A percentile compares a stretch with the other conserved stretches of the same genome.
Conservation (phyloP, 2,113 vertebrate genomes). For the Electrona antarctica region DNA sequence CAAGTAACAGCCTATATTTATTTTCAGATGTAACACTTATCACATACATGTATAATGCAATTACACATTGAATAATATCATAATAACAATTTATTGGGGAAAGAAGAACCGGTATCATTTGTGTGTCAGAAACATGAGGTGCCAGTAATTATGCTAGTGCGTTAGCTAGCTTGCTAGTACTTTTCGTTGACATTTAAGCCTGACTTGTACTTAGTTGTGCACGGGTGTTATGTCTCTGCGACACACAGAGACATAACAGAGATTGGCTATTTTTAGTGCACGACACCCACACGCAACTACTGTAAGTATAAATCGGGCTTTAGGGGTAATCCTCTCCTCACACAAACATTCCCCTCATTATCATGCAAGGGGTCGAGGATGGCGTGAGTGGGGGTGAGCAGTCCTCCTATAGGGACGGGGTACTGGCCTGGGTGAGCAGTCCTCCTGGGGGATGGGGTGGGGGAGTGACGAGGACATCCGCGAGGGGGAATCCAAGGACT, state of each 20-base stretch:
- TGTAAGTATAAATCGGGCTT: constrained; percentile 16
- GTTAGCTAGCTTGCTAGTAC: constrained; percentile 40
- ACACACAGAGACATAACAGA: too few relatives aligned
- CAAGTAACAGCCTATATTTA: too few relatives aligned
- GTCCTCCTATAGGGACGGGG: constrained; percentile 33
- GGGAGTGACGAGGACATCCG: constrained; percentile 65
- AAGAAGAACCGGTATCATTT: constrained; percentile 40
- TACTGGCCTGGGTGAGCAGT: constrained; percentile 33
- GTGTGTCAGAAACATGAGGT: constrained; percentile 37
- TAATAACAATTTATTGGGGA: constrained; percentile 22
- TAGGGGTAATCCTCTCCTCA: constrained; percentile 36
- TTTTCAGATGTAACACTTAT: too few relatives aligned
- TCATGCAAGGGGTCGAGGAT: constrained; percentile 46
- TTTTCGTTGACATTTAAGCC: constrained; percentile 46
- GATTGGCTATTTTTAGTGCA: too few relatives aligned
- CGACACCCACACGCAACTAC: too few relatives aligned
- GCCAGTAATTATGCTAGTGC: constrained; percentile 39
- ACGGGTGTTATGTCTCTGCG: too few relatives aligned
- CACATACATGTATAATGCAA: too few relatives aligned
- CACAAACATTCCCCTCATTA: constrained; percentile 58
- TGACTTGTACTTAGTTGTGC: too few relatives aligned
- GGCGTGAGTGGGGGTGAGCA: constrained; percentile 59
- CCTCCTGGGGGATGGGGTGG: constrained; percentile 21
- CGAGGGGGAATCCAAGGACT: constrained; percentile 66
- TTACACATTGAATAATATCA: neutral